Evolutionary conservation across 2,888 invertebrate genomes (phyloP), one percentile per base, ranked within the genome.

Genomic region (Dyspetes luteomarginatus): DNA sequence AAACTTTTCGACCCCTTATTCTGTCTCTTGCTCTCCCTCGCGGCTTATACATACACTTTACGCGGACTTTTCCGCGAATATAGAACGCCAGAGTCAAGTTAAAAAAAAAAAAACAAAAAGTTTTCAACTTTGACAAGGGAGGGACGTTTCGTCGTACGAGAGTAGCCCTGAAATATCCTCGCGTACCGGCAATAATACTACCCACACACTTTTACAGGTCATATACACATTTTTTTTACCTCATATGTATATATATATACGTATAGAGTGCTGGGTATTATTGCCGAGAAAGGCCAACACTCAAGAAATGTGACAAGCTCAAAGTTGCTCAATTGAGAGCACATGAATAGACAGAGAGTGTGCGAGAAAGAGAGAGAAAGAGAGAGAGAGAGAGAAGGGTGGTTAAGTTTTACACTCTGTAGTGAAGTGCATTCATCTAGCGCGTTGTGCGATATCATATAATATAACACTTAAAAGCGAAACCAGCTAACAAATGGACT

Each of bases 1-100:
- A 58, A 79, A 79, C 52, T 74, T 79, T 79, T 74, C 64, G 64
- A 74, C 78, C 68, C 24, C 74, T 4, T 41, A 4, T 17, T 17
- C 26, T 56, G 30, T 19, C 15, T 73, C 60, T 17, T 19, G n/a
- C 36, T 28, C 19, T 28, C 28, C 28, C 12, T 28, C 5, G 24
- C 2, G 62, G n/a, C 45, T 48, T 12, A 26, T 4, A 12, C 4
- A 22, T 60, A 45, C 48, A 28, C 22, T n/a, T 28, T 12, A 7
- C 12, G 36, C 36, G 7, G 45, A 45, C 58, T 56, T 48, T 36
- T 36, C 7, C 12, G 45, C 19, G 69, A 28, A 71, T 45, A 45
- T 26, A 7, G 45, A 58, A 2, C 19, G 17, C 19, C 4, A 5
- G 19, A 22, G 58, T 48, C 45, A 30, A 56, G n/a, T n/a, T n/a